A percentile compares a stretch with the other conserved stretches of the same genome.
These are phyloP conservation scores for Alcedo atthis DNA, from an alignment of 2,797 vertebrate species.

Conservation along the genomic window DNA sequence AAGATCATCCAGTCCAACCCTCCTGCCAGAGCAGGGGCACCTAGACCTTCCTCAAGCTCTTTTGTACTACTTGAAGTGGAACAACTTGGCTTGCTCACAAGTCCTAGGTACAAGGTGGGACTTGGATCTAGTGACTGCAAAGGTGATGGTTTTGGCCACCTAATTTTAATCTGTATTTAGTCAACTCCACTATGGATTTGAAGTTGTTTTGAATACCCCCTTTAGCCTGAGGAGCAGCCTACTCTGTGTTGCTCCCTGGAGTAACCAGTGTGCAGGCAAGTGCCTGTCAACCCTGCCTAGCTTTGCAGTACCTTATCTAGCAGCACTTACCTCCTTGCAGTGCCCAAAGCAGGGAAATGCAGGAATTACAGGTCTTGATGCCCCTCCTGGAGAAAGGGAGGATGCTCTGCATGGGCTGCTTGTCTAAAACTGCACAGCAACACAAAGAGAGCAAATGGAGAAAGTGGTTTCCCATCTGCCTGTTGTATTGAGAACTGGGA, in stretches of 20 bases:
- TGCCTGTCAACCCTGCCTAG: neutral
- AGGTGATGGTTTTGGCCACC: neutral
- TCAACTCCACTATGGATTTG: neutral
- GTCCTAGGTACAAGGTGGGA: neutral
- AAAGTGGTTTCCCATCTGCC: neutral
- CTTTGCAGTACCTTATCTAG: neutral
- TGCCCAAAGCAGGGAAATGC: neutral
- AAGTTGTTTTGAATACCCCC: neutral
- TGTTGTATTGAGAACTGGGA: neutral
- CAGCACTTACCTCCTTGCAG: neutral
- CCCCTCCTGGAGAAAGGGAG: neutral
- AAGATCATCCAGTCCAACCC: no score
- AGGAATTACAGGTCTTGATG: neutral
- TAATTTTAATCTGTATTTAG: neutral
- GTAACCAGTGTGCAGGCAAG: neutral
- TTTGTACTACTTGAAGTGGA: neutral
- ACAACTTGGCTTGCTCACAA: neutral
- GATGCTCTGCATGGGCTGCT: neutral
- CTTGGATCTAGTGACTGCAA: neutral
- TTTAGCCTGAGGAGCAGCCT: neutral
- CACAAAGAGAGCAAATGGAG: neutral
- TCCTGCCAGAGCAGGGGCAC: no score
- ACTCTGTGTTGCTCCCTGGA: neutral
- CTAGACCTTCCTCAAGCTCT: neutral
- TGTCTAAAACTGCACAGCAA: neutral